Evolutionary conservation across 2,113 vertebrate species (phyloP), one percentile per base, ranked within the genome.

Genomic region (Taxidea taxus): DNA sequence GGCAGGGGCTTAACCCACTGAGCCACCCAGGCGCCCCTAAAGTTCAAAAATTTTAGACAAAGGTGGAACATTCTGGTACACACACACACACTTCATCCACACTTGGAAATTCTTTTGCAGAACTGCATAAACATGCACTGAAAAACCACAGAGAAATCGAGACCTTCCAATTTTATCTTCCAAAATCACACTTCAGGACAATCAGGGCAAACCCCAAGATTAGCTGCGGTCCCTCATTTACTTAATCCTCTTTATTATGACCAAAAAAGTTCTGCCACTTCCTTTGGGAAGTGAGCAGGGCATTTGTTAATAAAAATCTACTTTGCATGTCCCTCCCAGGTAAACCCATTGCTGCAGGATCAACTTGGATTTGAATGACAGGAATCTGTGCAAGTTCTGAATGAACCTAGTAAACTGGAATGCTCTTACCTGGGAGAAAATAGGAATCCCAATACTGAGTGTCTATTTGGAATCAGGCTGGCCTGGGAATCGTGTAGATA

Each of bases 281-380:
- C 91, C 37, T 96, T 81, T 74, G 54, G 15, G 49, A 20, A 94
- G 25, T 51, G 44, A 95, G 78, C 21, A 47, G 81, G 87, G 78
- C 44, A 80, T 94, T 94, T 97, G 84, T 96, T 92, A 92, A 78
- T 91, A 60, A 97, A 95, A 96, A 78, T 49, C 42, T 7, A 14
- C 13, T 70, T 78, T 78, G 85, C 88, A 83, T 90, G 66, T 20
- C 78, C 92, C 75, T 91, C 23, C 72, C 78, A 64, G 21, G 6
- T 91, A 78, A 97, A 2, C 83, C 29, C 91, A 58, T 83, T 92
- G 90, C 80, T 90, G 34, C 31, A 83, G 83, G 83, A 49, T 66
- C 54, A 77, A 31, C 87, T 54, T 88, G 72, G 72, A 91, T 94
- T 89, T 95, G 91, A 96, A 93, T 64, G 91, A 91, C 88, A 97